phyloP scores from a whole-genome alignment of 2,113 vertebrate species.

The Grallaria varia region DNA sequence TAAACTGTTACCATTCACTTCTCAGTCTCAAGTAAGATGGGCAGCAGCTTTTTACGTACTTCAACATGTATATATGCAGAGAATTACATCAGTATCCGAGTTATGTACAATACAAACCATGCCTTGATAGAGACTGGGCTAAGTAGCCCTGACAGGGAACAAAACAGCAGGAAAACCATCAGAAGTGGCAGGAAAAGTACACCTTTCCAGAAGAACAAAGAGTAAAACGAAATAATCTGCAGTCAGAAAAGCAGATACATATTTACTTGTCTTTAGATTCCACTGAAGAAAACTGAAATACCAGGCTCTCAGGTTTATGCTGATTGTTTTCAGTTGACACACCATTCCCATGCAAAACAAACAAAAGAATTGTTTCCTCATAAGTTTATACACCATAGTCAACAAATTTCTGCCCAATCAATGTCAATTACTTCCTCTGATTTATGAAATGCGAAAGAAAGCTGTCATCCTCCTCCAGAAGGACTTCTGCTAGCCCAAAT shows the following conservation, averaged over 20 bases:
- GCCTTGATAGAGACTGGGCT: neutral
- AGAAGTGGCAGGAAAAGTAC: neutral
- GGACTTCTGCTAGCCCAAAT: neutral
- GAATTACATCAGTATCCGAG: neutral
- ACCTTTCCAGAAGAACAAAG: neutral
- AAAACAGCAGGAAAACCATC: neutral
- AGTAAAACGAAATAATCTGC: neutral
- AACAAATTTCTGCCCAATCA: neutral
- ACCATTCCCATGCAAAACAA: neutral
- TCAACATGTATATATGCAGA: neutral
- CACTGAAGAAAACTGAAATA: neutral
- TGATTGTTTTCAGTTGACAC: neutral
- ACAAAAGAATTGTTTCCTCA: fast-evolving
- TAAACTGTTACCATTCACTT: neutral
- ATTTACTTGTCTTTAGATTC: neutral
- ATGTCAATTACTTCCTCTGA: neutral
- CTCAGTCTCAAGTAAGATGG: neutral
- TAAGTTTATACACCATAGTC: neutral
- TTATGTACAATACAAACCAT: neutral
- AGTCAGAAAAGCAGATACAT: neutral
- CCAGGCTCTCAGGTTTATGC: neutral
- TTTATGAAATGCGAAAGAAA: neutral
- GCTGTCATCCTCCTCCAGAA: neutral
- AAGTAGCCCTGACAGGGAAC: neutral
- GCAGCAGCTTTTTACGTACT: neutral